phyloP scores from a whole-genome alignment of 2,888 invertebrate species.

The Trileptium ribeirensis region DNA sequence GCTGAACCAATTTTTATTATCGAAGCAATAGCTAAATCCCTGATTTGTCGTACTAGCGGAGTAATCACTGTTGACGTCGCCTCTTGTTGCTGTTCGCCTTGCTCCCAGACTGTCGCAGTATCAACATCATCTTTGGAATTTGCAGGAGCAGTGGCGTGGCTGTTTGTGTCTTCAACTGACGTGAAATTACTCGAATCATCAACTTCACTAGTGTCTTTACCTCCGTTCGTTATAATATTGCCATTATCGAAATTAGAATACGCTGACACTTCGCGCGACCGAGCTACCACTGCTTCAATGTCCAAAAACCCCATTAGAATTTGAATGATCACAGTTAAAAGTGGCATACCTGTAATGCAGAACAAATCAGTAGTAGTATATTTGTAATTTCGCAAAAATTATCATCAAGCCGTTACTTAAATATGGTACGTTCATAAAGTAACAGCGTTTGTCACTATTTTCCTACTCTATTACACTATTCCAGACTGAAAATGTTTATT shows the following conservation, averaged over 20 bases:
- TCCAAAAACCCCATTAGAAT: slow-evolving; percentile 76
- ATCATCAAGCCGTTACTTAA: no score
- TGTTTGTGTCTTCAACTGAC: slow-evolving; percentile 59
- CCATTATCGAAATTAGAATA: no score
- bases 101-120: neutral
- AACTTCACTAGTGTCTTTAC: no score
- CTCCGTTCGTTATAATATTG: no score
- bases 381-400: no score
- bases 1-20: slow-evolving; percentile 83
- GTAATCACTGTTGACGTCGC: slow-evolving; percentile 4
- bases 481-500: no score
- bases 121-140: neutral
- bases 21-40: slow-evolving; percentile 80
- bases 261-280: slow-evolving; percentile 54
- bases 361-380: slow-evolving; percentile 25
- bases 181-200: slow-evolving; percentile 24
- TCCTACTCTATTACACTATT: no score
- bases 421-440: no score
- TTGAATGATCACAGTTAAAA: slow-evolving; percentile 80
- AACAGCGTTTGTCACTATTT: no score
- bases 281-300: slow-evolving; percentile 56
- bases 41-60: slow-evolving; percentile 56
- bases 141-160: slow-evolving; percentile 58
- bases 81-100: neutral
- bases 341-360: slow-evolving; percentile 67